Percentiles rank a stretch among this genome's conserved stretches.
Evolutionary conservation across 23 tunicate species (phyloP).

Genomic region (Styela clava): DNA sequence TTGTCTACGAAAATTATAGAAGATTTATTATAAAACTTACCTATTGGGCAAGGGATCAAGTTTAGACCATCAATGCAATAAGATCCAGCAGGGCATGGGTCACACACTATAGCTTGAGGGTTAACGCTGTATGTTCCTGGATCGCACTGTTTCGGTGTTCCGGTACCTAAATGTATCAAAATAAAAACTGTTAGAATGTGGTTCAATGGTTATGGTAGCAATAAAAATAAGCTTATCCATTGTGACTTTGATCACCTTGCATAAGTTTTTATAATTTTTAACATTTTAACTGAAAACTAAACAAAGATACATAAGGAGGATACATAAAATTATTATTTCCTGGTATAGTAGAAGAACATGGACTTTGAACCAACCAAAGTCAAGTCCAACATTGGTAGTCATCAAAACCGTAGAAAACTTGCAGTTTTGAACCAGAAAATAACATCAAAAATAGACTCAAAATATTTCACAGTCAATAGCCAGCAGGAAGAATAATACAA

Average conservation of each 20-base stretch:
- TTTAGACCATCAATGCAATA: constrained; percentile 67
- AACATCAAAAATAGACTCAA: no score
- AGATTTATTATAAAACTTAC: constrained; percentile 24
- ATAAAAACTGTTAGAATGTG: no score
- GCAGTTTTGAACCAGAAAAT: no score
- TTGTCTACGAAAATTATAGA: no score
- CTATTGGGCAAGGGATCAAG: constrained; percentile 43
- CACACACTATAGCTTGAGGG: constrained; percentile 39
- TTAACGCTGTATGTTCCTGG: constrained; percentile 57
- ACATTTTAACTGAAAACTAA: not conserved
- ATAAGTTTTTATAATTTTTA: not conserved
- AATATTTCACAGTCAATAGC: no score
- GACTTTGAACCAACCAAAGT: no score
- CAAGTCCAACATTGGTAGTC: no score
- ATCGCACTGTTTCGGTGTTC: constrained; percentile 49
- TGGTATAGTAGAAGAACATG: not conserved
- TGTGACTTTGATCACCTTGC: not conserved
- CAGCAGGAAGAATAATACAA: no score
- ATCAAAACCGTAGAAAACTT: no score
- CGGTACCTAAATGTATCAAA: constrained; percentile 14
- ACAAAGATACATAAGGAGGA: no score
- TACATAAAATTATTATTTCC: no score
- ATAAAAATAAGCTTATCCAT: not conserved
- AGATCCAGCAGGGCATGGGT: constrained; percentile 68
- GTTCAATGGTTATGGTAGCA: no score